Evolutionary conservation across 2,888 invertebrate genomes (phyloP).

Genomic region (Cenopis cana): DNA sequence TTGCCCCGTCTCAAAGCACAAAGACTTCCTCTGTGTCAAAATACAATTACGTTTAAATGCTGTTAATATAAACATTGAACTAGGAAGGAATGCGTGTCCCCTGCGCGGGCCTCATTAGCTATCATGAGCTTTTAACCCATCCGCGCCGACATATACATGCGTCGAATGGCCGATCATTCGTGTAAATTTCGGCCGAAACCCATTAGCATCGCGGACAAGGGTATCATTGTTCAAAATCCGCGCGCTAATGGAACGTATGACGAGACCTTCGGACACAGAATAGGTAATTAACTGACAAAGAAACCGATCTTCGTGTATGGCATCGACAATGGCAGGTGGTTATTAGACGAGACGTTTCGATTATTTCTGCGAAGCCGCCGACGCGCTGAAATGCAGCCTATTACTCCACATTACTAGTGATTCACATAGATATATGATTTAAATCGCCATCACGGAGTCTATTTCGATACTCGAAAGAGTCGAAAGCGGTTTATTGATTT

Average conservation of each 20-base stretch:
- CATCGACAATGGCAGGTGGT: constrained; percentile 54
- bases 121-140: too few species aligned
- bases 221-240: constrained; percentile 53
- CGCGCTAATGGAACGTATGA: constrained; percentile 50
- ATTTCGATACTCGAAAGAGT: constrained; percentile 27
- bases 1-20: too few species aligned
- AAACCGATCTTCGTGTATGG: constrained; percentile 49
- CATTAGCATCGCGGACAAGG: constrained; percentile 64
- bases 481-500: constrained; percentile 39
- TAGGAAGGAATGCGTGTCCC: too few species aligned
- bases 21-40: too few species aligned
- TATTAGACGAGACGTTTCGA: constrained; percentile 47
- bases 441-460: constrained; percentile 12
- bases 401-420: neutral
- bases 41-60: too few species aligned
- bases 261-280: constrained; percentile 57
- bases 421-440: neutral
- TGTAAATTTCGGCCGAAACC: constrained; percentile 46
- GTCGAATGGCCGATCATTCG: constrained; percentile 19
- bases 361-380: constrained; percentile 21
- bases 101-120: too few species aligned
- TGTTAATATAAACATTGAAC: too few species aligned
- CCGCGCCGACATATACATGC: too few species aligned
- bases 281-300: constrained; percentile 66
- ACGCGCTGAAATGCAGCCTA: constrained; percentile 4